Evolutionary conservation across 1,140 invertebrate species (phyloP).

Genomic region (Argopecten irradians): DNA sequence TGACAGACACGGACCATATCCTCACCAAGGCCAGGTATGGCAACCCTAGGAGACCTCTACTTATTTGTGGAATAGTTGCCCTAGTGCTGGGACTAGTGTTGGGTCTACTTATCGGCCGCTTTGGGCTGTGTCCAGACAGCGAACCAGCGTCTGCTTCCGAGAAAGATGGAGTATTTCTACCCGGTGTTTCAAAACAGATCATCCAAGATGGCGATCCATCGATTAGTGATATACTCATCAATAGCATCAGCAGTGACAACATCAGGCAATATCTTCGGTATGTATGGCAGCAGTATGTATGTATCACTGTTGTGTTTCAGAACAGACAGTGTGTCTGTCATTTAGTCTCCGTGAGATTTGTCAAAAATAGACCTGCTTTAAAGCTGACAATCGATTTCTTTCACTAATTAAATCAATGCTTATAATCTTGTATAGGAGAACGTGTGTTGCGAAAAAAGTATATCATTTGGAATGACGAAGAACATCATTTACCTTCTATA

Average conservation of each 20-base stretch:
- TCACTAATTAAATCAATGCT: not conserved
- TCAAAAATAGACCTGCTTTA: not conserved
- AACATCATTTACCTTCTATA: no score
- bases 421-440: no score
- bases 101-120: constrained; percentile 30
- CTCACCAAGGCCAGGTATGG: constrained; percentile 3
- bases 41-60: not conserved
- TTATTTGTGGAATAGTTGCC: constrained; percentile 24
- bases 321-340: not conserved
- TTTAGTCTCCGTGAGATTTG: not conserved
- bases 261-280: constrained; percentile 49
- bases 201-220: constrained; percentile 46
- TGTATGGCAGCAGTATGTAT: not conserved
- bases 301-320: not conserved
- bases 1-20: not conserved
- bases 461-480: no score
- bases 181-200: constrained; percentile 9
- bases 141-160: not conserved
- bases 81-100: not conserved
- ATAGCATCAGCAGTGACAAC: constrained; percentile 55
- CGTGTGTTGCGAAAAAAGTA: no score
- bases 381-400: not conserved
- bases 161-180: constrained; percentile 28
- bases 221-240: constrained; percentile 43
- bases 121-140: constrained; percentile 25